Evolutionary conservation across 2,797 vertebrate species (phyloP), one percentile per base, ranked within the genome.

Genomic region (Remorina albescens): DNA sequence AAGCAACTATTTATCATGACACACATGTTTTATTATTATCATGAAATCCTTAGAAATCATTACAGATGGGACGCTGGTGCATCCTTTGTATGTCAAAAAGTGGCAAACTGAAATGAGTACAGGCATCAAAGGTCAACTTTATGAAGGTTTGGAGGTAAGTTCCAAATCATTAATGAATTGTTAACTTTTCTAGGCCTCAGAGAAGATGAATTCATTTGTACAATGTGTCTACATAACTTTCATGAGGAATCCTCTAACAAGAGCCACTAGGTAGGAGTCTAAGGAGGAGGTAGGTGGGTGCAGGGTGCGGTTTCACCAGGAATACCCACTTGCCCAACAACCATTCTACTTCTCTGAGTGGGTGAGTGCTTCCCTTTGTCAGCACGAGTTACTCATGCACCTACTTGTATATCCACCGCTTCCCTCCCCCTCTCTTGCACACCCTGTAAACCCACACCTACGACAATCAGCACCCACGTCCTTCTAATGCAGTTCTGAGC

Each of bases 291-390:
- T 89, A 88, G 88, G 90, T 86, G 80, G 76, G 85, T 82, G 80
- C 81, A 84, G 81, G 82, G 87, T 91, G 89, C 85, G 85, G 89
- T 82, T 88, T 88, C 88, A 91, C 82, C 88, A 94, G 94, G 93
- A 92, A 94, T 94, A 93, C 94, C 94, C 91, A 81, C 89, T 91
- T 88, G 90, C 90, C 93, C 91, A 93, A 91, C 79, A 92, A 92
- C 87, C 89, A 89, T 88, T 87, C 88, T 93, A 83, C 84, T 91
- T 81, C 77, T 69, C 78, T 91, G 90, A 91, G 93, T 94, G 91
- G 91, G 93, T 89, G 92, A 91, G 92, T 92, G 93, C 90, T 92
- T 94, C 91, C 94, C 93, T 94, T 93, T 94, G 90, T 93, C 92
- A 92, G 91, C 93, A 87, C 78, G 89, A 89, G 87, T 94, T 94